These are phyloP conservation scores for Polydrusus tereticollis DNA, from an alignment of 2,888 invertebrate genomes.

Conservation along the genomic window DNA sequence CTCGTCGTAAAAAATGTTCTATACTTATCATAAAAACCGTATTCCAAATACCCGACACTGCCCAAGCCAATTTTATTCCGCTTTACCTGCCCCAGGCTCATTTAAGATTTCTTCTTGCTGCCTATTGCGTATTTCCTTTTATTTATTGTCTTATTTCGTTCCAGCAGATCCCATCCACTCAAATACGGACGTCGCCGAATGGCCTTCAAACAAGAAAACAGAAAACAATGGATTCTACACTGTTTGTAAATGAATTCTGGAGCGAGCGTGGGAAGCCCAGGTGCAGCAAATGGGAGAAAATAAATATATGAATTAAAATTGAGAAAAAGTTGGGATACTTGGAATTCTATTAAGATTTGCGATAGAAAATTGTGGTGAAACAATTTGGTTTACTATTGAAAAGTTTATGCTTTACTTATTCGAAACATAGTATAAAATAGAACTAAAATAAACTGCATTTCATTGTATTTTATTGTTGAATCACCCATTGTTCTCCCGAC, in stretches of 20 bases:
- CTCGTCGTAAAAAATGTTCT: background rate
- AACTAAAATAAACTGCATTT: no score
- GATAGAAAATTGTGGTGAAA: background rate
- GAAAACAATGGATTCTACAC: constrained; percentile 37
- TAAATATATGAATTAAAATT: background rate
- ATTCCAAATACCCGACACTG: constrained; percentile 1
- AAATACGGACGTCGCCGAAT: constrained; percentile 42
- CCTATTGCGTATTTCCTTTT: constrained; percentile 62
- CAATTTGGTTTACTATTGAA: no score
- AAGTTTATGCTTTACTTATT: no score
- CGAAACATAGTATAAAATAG: no score
- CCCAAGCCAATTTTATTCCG: constrained; percentile 20
- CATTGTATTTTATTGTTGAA: no score
- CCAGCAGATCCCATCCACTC: constrained; percentile 55
- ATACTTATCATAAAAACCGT: background rate
- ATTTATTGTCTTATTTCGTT: constrained; percentile 63
- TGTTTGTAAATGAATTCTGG: constrained; percentile 35
- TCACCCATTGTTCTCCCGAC: no score
- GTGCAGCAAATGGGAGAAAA: constrained; percentile 27
- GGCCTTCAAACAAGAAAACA: constrained; percentile 33
- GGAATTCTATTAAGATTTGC: no score
- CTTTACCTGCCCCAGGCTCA: constrained; percentile 45
- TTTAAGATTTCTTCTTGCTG: constrained; percentile 43
- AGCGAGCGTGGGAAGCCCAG: constrained; percentile 28
- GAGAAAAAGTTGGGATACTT: background rate